A percentile compares a stretch with the other conserved stretches of the same genome.
phyloP scores from a whole-genome alignment of 2,113 vertebrate genomes.

The Willisornis vidua region DNA sequence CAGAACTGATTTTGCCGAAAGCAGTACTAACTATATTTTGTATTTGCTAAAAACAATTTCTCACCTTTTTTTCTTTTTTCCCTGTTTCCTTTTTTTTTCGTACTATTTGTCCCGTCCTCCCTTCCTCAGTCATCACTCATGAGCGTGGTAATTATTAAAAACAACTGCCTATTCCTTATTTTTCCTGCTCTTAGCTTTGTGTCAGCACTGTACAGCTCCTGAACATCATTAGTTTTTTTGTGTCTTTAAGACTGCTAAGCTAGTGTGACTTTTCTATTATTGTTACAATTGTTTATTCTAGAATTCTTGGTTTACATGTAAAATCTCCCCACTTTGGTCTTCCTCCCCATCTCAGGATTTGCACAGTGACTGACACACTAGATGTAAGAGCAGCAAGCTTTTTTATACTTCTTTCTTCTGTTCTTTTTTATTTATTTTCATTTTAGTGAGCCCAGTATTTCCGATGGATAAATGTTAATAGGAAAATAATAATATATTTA shows the following conservation, averaged over 20 bases:
- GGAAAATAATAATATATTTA: neutral
- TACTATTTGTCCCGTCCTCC: conserved; percentile 83
- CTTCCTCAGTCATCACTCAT: conserved; percentile 93
- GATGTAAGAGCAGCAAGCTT: conserved; percentile 76
- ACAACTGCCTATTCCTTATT: conserved; percentile 64
- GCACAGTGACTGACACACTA: conserved; percentile 80
- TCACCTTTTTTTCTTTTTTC: conserved; percentile 71
- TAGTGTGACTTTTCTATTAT: conserved; percentile 9
- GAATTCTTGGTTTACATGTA: conserved; percentile 29
- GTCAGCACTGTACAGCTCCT: conserved; percentile 85
- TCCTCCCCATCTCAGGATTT: conserved; percentile 79
- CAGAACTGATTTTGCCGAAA: conserved; percentile 17
- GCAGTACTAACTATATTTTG: conserved; percentile 70
- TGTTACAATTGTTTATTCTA: conserved; percentile 29
- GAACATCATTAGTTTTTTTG: conserved; percentile 41
- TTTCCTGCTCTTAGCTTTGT: conserved; percentile 80
- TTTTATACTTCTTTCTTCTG: conserved; percentile 25
- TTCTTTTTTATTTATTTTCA: conserved; percentile 36
- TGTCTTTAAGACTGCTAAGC: conserved; percentile 1
- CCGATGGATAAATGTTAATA: conserved; percentile 66
- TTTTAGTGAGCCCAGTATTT: conserved; percentile 63
- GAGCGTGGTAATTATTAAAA: conserved; percentile 95
- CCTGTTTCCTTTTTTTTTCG: conserved; percentile 78
- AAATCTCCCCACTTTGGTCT: conserved; percentile 52
- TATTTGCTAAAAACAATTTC: conserved; percentile 72